Evolutionary conservation across 1,140 invertebrate species (phyloP), one percentile per base, ranked within the genome.

Genomic region (Pantala flavescens): DNA sequence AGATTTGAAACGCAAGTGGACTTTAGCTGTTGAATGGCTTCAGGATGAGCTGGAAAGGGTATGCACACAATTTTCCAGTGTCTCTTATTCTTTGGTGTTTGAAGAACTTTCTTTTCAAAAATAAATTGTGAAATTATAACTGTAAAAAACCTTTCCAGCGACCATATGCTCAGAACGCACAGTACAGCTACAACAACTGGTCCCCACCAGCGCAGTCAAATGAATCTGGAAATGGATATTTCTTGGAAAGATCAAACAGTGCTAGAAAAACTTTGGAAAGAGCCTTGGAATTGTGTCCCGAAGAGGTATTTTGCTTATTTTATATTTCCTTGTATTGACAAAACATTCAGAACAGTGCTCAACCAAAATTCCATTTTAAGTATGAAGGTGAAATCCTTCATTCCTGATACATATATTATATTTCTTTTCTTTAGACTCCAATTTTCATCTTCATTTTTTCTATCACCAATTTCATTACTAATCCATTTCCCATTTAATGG

Each of bases 151-250:
- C 14, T 7, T 63, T 63, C 28, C 28, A 88, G 83, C 82, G 90
- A 82, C 88, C 90, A 74, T 90, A 90, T 79, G 87, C 89, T 23
- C 84, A 86, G 5, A 86, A 87, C 71, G 83, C 85, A 23, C 87
- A 88, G 79, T 95, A 95, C 80, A 89, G 91, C 43, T 97, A 96
- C 81, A 93, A 90, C 80, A 94, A 93, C 76, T 98, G 96, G 92
- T 97, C 95, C 76, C 95, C 96, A 14, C 94, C 95, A 7, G 91
- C 93, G 0, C 92, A 93, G 78, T 97, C 94, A 14, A 98, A 98
- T 83, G 96, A 98, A 81, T 94, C 93, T 21, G 93, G 94, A 11
- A 97, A 95, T 82, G 95, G 96, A 72, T 98, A 97, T 81, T 96
- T 95, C 84, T 83, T 98, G 70, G 96, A 98, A 81, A 87, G 96